These are phyloP conservation scores for Acrocephalus kingi DNA, from an alignment of 2,113 vertebrate genomes.

Conservation along the genomic window DNA sequence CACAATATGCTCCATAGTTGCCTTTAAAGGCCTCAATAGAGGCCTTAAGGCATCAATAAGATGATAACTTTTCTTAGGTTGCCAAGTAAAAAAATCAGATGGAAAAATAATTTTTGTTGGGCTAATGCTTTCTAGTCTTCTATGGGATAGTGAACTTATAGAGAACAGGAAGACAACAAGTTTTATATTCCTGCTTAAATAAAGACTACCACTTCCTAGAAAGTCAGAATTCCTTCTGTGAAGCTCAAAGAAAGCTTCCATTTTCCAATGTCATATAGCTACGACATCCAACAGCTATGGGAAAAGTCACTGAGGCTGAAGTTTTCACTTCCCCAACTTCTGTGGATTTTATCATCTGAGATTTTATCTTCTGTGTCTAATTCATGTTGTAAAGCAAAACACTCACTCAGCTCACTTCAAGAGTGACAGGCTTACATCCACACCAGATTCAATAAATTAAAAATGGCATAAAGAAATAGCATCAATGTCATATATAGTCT, in stretches of 20 bases:
- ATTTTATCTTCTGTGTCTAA: not conserved
- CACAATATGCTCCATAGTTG: not conserved
- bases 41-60: not conserved
- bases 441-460: not conserved
- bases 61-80: not conserved
- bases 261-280: not conserved
- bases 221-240: not conserved
- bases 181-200: not conserved
- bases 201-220: not conserved
- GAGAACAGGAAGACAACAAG: not conserved
- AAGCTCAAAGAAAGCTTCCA: not conserved
- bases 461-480: not conserved
- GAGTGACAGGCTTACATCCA: not conserved
- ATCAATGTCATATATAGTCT: not conserved
- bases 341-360: not conserved
- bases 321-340: not conserved
- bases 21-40: not conserved
- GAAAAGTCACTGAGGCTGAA: not conserved
- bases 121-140: not conserved
- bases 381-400: not conserved
- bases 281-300: fast-evolving
- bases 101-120: not conserved
- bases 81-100: not conserved
- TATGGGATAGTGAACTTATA: not conserved
- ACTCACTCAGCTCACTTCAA: not conserved